Evolutionary conservation across 1,140 invertebrate species (phyloP).

Genomic region (Tachypleus tridentatus): DNA sequence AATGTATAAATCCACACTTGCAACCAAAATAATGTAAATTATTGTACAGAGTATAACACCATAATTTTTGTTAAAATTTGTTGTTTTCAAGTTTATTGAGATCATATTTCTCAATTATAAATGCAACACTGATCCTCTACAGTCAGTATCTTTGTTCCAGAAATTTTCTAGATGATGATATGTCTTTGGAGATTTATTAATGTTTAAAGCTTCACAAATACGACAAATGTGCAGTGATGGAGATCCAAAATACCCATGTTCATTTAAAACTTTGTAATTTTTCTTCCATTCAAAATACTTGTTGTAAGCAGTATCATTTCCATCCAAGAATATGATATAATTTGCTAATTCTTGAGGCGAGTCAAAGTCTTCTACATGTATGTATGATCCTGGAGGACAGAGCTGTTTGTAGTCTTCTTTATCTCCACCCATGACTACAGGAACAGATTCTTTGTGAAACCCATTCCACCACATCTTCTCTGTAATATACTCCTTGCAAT

Average conservation of each 20-base stretch:
- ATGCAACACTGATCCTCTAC: slow-evolving; percentile 16
- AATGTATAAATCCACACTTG: no score
- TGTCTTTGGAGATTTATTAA: slow-evolving; percentile 34
- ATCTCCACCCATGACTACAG: slow-evolving; percentile 38
- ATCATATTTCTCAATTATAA: no score
- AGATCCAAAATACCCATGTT: slow-evolving; percentile 55
- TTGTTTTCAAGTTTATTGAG: no score
- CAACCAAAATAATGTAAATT: no score
- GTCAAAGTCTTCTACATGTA: slow-evolving; percentile 33
- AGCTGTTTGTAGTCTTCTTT: slow-evolving; percentile 32
- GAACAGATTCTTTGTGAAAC: slow-evolving; percentile 32
- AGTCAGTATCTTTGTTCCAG: slow-evolving; percentile 39
- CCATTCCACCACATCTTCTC: slow-evolving; percentile 43
- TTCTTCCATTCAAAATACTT: slow-evolving; percentile 16
- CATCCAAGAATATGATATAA: slow-evolving; percentile 25
- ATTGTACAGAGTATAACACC: no score
- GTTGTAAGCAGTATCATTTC: slow-evolving; percentile 25
- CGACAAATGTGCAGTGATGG: slow-evolving; percentile 28
- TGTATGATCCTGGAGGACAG: slow-evolving; percentile 32
- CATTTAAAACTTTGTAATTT: slow-evolving; percentile 30
- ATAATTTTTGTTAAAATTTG: no score
- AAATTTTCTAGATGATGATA: slow-evolving; percentile 39
- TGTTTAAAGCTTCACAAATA: slow-evolving; percentile 30
- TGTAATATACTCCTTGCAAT: slow-evolving; percentile 39
- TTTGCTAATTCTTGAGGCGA: slow-evolving; percentile 30